Percentiles rank a stretch among this genome's conserved stretches.
Conservation (phyloP, 2,113 vertebrate genomes). For the Chunga burmeisteri region DNA sequence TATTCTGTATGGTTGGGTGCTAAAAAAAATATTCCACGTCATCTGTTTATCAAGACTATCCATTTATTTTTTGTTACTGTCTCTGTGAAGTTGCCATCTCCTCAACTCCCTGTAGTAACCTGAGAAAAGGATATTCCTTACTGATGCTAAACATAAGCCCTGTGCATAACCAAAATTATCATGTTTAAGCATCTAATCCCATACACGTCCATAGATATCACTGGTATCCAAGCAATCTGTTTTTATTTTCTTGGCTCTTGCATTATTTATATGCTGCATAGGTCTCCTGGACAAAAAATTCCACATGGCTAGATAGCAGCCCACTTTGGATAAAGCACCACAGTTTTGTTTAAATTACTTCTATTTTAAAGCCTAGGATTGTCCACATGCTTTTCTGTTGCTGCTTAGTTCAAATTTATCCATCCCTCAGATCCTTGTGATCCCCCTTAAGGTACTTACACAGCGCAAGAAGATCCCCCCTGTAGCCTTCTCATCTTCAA, state of each 20-base stretch:
- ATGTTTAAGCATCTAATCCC: constrained; percentile 29
- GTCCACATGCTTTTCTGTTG: constrained; percentile 8
- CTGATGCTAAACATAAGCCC: background rate
- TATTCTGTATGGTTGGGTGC: background rate
- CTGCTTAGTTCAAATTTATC: constrained; percentile 59
- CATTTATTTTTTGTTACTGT: background rate
- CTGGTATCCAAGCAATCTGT: background rate
- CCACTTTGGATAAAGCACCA: background rate
- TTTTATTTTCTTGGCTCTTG: constrained; percentile 13
- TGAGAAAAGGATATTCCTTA: background rate
- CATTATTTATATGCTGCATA: background rate
- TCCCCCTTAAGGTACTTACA: constrained; percentile 64
- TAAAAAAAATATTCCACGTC: background rate
- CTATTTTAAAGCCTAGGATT: constrained; percentile 24
- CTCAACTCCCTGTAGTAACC: background rate
- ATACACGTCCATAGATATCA: background rate
- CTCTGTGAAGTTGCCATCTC: background rate
- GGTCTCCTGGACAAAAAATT: background rate
- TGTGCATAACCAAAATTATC: background rate
- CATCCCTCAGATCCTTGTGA: constrained; percentile 48
- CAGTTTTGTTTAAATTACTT: background rate
- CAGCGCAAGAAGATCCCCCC: constrained; percentile 60
- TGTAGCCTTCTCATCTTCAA: constrained; percentile 61
- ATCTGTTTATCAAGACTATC: background rate
- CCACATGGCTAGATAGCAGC: background rate